These are phyloP conservation scores for Cantharis nigra DNA, from an alignment of 2,888 invertebrate genomes.

Conservation along the genomic window DNA sequence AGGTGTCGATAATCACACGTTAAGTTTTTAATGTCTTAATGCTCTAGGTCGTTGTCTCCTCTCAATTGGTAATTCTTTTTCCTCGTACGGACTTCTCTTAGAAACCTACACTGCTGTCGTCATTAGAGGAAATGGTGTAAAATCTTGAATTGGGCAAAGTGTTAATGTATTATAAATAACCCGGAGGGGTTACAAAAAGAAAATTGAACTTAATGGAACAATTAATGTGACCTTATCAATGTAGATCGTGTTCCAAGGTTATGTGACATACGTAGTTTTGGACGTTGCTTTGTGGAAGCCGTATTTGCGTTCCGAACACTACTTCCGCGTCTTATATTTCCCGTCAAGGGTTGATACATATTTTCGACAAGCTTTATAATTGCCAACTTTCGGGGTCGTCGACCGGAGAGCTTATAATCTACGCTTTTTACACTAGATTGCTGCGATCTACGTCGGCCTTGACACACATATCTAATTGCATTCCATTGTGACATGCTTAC, in stretches of 20 bases:
- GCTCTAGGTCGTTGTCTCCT: constrained; percentile 26
- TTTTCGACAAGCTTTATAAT: constrained; percentile 7
- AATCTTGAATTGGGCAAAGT: not conserved
- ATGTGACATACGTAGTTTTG: constrained; percentile 13
- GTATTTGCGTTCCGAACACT: not conserved
- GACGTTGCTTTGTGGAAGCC: constrained; percentile 3
- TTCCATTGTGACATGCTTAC: constrained; percentile 31
- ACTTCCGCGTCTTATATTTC: constrained; percentile 19
- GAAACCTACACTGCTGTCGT: not conserved
- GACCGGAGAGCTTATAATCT: constrained; percentile 20
- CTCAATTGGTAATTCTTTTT: not conserved
- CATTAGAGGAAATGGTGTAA: not conserved
- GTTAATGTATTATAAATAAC: not conserved
- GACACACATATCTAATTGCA: constrained; percentile 30
- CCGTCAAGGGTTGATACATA: not conserved
- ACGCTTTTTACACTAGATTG: constrained; percentile 29
- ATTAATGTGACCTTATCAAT: constrained; percentile 38
- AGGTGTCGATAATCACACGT: constrained; percentile 24
- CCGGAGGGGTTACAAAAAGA: constrained; percentile 13
- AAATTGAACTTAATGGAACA: constrained; percentile 35
- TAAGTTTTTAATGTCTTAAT: constrained; percentile 19
- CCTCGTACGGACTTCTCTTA: not conserved
- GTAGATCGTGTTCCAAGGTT: constrained; percentile 26
- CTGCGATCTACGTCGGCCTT: constrained; percentile 29
- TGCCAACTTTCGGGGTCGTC: constrained; percentile 10